Base-by-base conservation (phyloP, 1,140 invertebrate genomes). In the Reticulitermes speratus region DNA sequence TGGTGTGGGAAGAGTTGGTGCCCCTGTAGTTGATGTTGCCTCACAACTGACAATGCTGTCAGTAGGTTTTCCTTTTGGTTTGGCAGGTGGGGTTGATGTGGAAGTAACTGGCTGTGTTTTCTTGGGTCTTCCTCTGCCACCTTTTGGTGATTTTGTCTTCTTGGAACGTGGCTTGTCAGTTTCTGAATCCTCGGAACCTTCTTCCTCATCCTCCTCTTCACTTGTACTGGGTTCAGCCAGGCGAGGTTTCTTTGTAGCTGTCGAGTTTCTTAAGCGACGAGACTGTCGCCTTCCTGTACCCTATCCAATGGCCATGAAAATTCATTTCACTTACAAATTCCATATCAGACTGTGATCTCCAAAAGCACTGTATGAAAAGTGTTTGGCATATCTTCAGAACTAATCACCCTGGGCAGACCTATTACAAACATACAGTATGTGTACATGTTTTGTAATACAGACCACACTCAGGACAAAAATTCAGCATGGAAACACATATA, bases 191-290 rank as follows among this genome's bases (percentile, higher is more conserved):
- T 90, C 90, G 44, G 90, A 91, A 86, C 90, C 91, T 32, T 91
- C 90, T 44, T 92, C 92, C 16, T 92, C 91, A 7, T 92, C 91
- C 0, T 92, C 92, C 3, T 92, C 91, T 81, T 87, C 86, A 48
- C 87, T 87, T 12, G 52, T 85, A 32, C 75, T 85, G 14, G 87
- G 87, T n/a, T 87, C 87, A 3, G 69, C 85, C 5, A 87, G 65
- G 30, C 87, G 84, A 44, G 87, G 84, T 82, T 87, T 87, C 21
- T 91, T 91, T n/a, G 91, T 90, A 87, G 90, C 90, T 86, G 91
- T 91, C 30, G 89, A 88, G 81, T 89, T 90, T 88, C 90, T 89
- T 89, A 91, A 91, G 85, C 89, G 90, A 86, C 91, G 90, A 44
- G 90, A 89, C 48, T 84, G 83, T 23, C 45, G 44, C 25, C 83